Evolutionary conservation across 2,797 vertebrate species (phyloP).

Genomic region (Kryptopterus vitreolus): DNA sequence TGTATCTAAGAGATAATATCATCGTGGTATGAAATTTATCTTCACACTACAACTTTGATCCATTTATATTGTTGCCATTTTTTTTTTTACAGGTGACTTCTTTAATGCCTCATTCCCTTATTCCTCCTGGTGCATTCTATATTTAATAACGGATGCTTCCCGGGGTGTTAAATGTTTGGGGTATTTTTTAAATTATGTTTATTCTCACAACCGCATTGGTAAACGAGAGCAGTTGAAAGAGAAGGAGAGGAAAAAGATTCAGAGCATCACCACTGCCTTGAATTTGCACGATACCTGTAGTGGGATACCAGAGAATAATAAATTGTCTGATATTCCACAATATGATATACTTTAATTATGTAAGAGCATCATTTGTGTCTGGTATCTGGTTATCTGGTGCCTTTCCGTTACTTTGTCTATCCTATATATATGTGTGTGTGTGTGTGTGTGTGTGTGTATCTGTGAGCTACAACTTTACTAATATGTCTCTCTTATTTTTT

Average conservation of each 20-base stretch:
- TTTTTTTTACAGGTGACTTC: too few species aligned
- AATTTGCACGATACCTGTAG: too few species aligned
- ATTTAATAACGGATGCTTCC: not conserved
- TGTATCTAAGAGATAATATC: not conserved
- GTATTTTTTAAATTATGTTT: not conserved
- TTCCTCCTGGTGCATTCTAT: not conserved
- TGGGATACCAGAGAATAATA: too few species aligned
- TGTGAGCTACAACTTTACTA: too few species aligned
- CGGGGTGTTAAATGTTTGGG: not conserved
- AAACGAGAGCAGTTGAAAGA: too few species aligned
- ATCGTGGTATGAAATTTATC: not conserved
- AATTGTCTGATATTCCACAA: not conserved
- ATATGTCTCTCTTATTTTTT: not conserved
- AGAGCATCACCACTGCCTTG: not conserved
- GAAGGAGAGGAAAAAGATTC: too few species aligned
- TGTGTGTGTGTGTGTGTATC: too few species aligned
- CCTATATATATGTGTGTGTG: not conserved
- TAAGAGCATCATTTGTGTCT: not conserved
- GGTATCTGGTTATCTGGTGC: not conserved
- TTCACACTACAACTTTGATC: not conserved
- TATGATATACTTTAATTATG: not conserved
- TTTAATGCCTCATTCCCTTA: not conserved
- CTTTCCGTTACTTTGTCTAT: not conserved
- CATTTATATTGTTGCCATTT: not conserved
- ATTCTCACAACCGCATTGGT: too few species aligned